Evolutionary conservation across 2,797 vertebrate species (phyloP), one percentile per base, ranked within the genome.

Genomic region (Saguinus oedipus): DNA sequence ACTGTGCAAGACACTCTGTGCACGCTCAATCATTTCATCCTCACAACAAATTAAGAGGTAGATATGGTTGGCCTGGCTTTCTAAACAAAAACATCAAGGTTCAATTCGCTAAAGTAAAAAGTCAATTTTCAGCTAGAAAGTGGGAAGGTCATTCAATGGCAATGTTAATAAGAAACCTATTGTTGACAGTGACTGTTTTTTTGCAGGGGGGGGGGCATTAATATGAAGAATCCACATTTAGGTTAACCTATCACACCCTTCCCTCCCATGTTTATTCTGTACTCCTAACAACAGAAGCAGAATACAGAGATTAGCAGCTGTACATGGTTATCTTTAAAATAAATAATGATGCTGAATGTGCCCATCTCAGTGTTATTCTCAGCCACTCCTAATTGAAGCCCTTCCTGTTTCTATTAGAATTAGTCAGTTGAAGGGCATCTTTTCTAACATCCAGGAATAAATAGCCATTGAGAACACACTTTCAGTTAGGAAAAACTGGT

Each of bases 361-460:
- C 61, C 88, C 5, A 3, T 76, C 68, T 89, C 59, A 78, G 22
- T 78, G 48, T 36, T 92, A 59, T 76, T 92, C 68, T 95, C 78
- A 93, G 92, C 53, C 76, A 42, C 46, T 42, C 0, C 0, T 78
- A 80, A 96, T 93, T 0, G 5, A 94, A 97, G 44, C 20, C 7
- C 46, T 96, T 95, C 78, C 82, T 86, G 50, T 94, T 95, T 92
- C 70, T 92, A 50, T 80, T 89, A 95, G 68, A 46, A 5, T 92
- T 85, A 70, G 85, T 94, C 83, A 61, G 42, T 42, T 53, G 42
- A 33, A 89, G 9, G 12, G 15, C 14, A 2, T 85, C 84, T 84
- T 83, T 92, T 76, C 82, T 92, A 93, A 88, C 36, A 95, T 3
- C 5, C 0, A 94, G 33, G 48, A 44, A 72, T 74, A 92, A 92